Evolutionary conservation across 2,113 vertebrate species (phyloP), one percentile per base, ranked within the genome.

Genomic region (Castor canadensis): DNA sequence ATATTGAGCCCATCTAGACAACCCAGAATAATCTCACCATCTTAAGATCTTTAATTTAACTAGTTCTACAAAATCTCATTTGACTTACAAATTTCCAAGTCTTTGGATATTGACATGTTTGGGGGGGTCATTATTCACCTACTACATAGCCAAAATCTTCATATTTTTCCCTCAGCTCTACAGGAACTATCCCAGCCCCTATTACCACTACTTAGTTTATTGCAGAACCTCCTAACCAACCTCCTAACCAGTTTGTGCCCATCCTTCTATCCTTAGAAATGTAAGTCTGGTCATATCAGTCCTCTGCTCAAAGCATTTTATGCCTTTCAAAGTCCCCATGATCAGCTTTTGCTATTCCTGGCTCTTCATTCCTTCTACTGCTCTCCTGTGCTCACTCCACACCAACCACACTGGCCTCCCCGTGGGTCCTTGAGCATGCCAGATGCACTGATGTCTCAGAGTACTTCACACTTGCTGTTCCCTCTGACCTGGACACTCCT

Each of bases 31-130:
- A 82, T n/a, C n/a, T n/a, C n/a, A n/a, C n/a, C n/a, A n/a, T n/a
- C n/a, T n/a, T n/a, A n/a, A n/a, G n/a, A n/a, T n/a, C 49, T 72
- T 76, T 73, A 30, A 66, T 64, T 58, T 82, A 87, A 89, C 5
- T 12, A 49, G 16, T 72, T 49, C 67, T 67, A 22, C 35, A 83
- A 85, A 72, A 10, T 67, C 20, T 69, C 2, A 0, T 52, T 85
- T 86, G 35, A 60, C 15, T 52, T 58, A 17, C 15, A 47, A 32
- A 9, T 4, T 26, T 67, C 30, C 43, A 71, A n/a, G 40, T 67
- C 47, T 47, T 58, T n/a, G 56, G 43, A 35, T 1, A 9, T 9
- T 5, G 30, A 58, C 32, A 22, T 11, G 10, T 91, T 71, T 75
- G n/a, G n/a, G 45, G 52, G 35, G 15, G 6, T 13, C 40, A 62